These are phyloP conservation scores for Argentina silus DNA, from an alignment of 2,797 vertebrate genomes.

Conservation along the genomic window DNA sequence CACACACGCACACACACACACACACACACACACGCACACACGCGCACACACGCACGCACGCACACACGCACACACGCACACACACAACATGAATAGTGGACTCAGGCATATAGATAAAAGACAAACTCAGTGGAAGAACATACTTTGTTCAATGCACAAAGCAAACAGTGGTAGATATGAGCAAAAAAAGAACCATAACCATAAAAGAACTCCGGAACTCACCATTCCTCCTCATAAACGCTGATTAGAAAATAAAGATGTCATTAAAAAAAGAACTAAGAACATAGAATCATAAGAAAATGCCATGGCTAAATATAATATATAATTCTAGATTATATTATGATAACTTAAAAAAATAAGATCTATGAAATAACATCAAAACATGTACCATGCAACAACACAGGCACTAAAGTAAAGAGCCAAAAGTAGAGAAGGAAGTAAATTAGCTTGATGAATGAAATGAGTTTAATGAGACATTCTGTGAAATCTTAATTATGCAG, in stretches of 20 bases:
- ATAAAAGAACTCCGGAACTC: slow-evolving; percentile 85
- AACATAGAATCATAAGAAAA: slow-evolving; percentile 48
- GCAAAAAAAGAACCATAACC: slow-evolving; percentile 52
- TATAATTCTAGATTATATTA: background rate
- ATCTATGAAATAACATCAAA: background rate
- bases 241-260: slow-evolving; percentile 75
- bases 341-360: background rate
- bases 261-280: slow-evolving; percentile 68
- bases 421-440: background rate
- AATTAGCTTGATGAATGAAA: background rate
- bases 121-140: slow-evolving; percentile 16
- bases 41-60: background rate
- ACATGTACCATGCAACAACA: background rate
- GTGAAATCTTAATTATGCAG: too few relatives aligned
- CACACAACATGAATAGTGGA: background rate
- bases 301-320: slow-evolving; percentile 41
- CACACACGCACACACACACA: slow-evolving; percentile 4
- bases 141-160: background rate
- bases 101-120: background rate
- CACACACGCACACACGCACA: background rate
- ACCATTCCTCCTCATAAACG: slow-evolving; percentile 98
- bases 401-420: background rate
- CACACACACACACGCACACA: background rate
- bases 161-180: slow-evolving; percentile 24
- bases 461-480: too few relatives aligned